Base-by-base conservation (phyloP, 2,113 vertebrate genomes). In the Pseudorhombus dupliciocellatus region DNA sequence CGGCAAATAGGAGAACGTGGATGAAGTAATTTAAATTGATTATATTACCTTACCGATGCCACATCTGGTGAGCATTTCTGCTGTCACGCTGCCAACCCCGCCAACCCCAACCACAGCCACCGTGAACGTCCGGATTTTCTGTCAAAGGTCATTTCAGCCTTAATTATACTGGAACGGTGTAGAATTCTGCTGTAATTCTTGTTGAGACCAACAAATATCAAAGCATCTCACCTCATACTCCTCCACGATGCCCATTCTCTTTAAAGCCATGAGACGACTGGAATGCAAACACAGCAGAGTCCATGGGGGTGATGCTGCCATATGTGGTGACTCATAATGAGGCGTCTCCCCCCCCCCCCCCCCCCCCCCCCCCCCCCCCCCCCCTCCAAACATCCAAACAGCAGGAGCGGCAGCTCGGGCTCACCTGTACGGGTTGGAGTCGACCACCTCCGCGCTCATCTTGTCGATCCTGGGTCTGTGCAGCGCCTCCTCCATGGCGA, bases 21-120 rank as follows among this genome's bases (percentile, higher is more conserved):
- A 26, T 4, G 28, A 21, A 73, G 51, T 53, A 83, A 57, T 16
- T 37, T 28, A 34, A 85, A 93, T 15, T 68, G 66, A 65, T 81
- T 87, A 54, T 81, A 96, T 99, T 98, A 99, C 98, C 98, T 99
- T 99, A 95, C 98, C 97, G 92, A 98, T 97, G 94, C 98, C 98
- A 96, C 98, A 99, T 84, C 98, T 94, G 81, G 97, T 97, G 88
- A 99, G 88, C 98, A 99, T 99, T 93, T 99, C 98, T 70, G 98
- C 97, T 51, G 98, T 99, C 69, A 99, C 97, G 11, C 98, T 99
- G 71, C 98, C 97, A 72, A 99, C 95, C 5, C 98, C 98, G 5
- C 98, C 98, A 40, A 99, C 96, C 74, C 98, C 98, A 58, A 99
- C 95, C 44, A 99, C 92, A 4, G 96, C 97, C 2, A 99, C 94